Base-by-base conservation (phyloP, 2,888 invertebrate species). In the Agrochola litura region DNA sequence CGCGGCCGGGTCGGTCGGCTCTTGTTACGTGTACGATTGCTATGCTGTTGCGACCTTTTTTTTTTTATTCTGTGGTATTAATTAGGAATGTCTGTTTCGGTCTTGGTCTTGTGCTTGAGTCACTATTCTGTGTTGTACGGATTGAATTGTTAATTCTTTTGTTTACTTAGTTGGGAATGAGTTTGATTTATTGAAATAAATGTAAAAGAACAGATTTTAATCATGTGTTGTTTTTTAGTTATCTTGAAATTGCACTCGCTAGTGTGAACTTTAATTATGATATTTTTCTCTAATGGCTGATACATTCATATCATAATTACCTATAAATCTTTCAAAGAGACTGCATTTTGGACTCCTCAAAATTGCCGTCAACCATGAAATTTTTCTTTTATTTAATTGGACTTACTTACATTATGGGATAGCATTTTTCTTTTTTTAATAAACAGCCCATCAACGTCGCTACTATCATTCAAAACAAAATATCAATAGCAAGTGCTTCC, bases 21-120 rank as follows among this genome's bases (percentile, higher is more conserved):
- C 88, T 83, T 92, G 91, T 93, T 95, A 92, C 91, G 93, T 94
- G 87, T 94, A 72, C 81, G 77, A 84, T 84, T 81, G 88, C 88
- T 86, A 86, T 88, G 88, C 73, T 79, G 83, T 78, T 71, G 56
- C 56, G 52, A 43, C 41, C 56, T 30, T 68, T 78, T 77, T 85
- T 74, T 54, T 67, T 82, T 76, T 77, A 68, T 68, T 82, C 70
- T 73, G 75, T 79, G 72, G 86, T 79, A 76, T 89, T 87, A 87
- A 87, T 87, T 88, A 87, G 85, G 83, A 78, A 67, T 86, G 76
- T 78, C 70, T 73, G 76, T 76, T 79, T 74, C 60, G 70, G 73
- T 68, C 61, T 58, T 73, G 56, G 46, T 67, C 60, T 65, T 76
- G 54, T 19, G 43, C 52, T 63, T 80, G 64, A 77, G 76, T 80